Percentiles rank a stretch among this genome's conserved stretches.
Conservation (phyloP, 2,888 invertebrate genomes). For the Fragum whitleyi region DNA sequence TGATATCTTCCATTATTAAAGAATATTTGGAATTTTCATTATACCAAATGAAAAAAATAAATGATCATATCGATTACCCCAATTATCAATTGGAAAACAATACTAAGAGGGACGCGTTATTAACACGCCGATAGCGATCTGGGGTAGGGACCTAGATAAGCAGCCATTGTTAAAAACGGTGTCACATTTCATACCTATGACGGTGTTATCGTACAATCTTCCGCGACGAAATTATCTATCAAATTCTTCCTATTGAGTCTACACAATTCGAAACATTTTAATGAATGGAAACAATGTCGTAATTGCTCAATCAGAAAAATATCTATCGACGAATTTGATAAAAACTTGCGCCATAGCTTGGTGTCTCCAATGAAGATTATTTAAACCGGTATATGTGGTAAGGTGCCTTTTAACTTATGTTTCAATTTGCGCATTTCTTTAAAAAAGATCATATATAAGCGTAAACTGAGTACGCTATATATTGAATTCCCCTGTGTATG, state of each 20-base stretch:
- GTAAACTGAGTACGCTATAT: no score
- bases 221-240: background rate
- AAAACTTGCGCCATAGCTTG: background rate
- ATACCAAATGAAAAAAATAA: background rate
- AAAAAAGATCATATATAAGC: no score
- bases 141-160: conserved; percentile 27
- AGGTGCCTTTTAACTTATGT: no score
- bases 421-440: no score
- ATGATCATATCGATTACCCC: conserved; percentile 13
- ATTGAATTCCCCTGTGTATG: no score
- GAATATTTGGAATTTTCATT: conserved; percentile 24
- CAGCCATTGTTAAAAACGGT: conserved; percentile 21
- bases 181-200: conserved; percentile 1
- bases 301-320: conserved; percentile 29
- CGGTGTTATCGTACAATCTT: conserved; percentile 28
- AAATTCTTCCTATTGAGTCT: conserved; percentile 3
- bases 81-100: conserved; percentile 23
- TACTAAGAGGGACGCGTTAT: conserved; percentile 21
- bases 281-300: conserved; percentile 9
- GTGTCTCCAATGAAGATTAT: background rate
- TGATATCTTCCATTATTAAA: background rate
- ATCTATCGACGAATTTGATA: background rate
- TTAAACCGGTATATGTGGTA: background rate
- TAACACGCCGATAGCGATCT: conserved; percentile 15
- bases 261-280: conserved; percentile 25